Percentiles rank a stretch among this genome's conserved stretches.
Evolutionary conservation across 2,888 invertebrate genomes (phyloP).

Genomic region (Cremastobaeus sp.): DNA sequence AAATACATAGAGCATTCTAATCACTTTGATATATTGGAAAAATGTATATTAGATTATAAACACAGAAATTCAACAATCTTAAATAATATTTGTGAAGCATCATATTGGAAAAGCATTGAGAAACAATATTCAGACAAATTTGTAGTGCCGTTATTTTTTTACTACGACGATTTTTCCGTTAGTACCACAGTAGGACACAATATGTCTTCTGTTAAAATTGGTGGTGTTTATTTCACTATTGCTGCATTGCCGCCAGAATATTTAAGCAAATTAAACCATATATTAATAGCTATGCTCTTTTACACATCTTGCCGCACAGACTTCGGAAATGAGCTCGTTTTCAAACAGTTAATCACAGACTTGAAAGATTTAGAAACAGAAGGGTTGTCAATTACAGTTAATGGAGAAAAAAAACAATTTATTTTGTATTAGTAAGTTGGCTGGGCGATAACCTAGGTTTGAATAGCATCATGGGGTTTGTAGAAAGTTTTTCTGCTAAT

Average conservation of each 20-base stretch:
- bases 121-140: too few species aligned
- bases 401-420: constrained; percentile 4
- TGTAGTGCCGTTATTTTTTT: too few species aligned
- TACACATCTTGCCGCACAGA: not conserved
- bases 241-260: constrained; percentile 3
- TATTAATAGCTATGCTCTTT: constrained; percentile 1
- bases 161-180: too few species aligned
- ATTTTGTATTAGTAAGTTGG: constrained; percentile 36
- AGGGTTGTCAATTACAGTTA: not conserved
- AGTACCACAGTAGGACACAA: too few species aligned
- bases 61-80: too few species aligned
- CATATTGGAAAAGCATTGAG: too few species aligned
- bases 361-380: constrained; percentile 8
- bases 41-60: too few species aligned
- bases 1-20: too few species aligned
- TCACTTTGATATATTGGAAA: too few species aligned
- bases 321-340: not conserved
- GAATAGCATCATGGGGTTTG: constrained; percentile 46
- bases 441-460: constrained; percentile 57
- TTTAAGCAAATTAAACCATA: constrained; percentile 37
- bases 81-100: too few species aligned
- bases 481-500: constrained; percentile 53
- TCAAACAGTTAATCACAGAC: not conserved
- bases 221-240: not conserved
- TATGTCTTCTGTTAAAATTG: not conserved